These are phyloP conservation scores for Megaceryle maxima DNA, from an alignment of 2,113 vertebrate genomes.

Conservation along the genomic window DNA sequence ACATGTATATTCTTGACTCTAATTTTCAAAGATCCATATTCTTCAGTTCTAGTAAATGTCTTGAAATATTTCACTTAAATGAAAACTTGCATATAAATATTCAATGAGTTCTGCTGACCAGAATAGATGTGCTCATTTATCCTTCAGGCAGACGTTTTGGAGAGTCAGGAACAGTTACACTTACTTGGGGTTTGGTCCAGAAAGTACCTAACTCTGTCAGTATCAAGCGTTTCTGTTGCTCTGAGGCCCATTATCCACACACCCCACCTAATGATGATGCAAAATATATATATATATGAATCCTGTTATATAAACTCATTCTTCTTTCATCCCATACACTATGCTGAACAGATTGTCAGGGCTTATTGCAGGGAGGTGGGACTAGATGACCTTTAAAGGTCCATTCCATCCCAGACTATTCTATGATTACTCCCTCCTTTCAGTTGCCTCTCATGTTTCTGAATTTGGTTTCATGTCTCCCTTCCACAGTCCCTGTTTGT, in stretches of 20 bases:
- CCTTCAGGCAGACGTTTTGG: conserved; percentile 65
- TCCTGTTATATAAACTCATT: not conserved
- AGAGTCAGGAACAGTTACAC: conserved; percentile 43
- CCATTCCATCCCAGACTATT: not conserved
- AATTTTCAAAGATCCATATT: conserved; percentile 59
- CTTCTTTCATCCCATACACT: not conserved
- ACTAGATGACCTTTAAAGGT: not conserved
- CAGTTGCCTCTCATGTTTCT: not conserved
- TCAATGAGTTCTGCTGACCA: conserved; percentile 76
- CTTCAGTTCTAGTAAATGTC: conserved; percentile 64
- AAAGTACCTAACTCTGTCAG: conserved; percentile 26
- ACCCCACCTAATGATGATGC: conserved; percentile 9
- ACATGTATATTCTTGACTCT: conserved; percentile 42
- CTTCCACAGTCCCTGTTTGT: not conserved
- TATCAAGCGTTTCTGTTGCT: not conserved
- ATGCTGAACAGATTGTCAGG: not conserved
- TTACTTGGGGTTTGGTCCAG: conserved; percentile 61
- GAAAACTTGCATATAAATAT: conserved; percentile 76
- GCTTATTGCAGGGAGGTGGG: not conserved
- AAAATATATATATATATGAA: not conserved
- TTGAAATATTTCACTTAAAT: conserved; percentile 72
- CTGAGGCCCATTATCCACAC: conserved; percentile 34
- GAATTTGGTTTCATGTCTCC: not conserved
- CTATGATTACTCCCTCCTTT: not conserved
- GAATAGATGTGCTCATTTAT: conserved; percentile 76